Conservation (phyloP, 2,888 invertebrate species). For the Eupithecia abbreviata region DNA sequence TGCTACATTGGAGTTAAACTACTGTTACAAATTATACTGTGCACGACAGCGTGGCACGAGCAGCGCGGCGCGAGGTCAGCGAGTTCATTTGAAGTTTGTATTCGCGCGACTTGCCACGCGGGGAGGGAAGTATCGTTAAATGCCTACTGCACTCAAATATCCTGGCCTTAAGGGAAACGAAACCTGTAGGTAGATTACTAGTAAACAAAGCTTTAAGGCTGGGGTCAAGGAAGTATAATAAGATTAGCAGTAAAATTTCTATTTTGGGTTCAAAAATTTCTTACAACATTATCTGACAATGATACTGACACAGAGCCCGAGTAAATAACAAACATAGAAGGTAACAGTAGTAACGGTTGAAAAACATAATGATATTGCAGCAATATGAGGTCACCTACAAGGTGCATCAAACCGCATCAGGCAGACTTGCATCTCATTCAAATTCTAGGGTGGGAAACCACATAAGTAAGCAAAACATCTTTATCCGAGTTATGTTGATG, state of each 20-base stretch:
- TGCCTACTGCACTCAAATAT: too few relatives aligned
- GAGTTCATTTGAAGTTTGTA: too few relatives aligned
- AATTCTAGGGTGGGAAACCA: slow-evolving; percentile 41
- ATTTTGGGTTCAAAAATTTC: background rate
- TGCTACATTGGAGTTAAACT: too few relatives aligned
- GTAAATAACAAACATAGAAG: slow-evolving; percentile 21
- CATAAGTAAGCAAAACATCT: slow-evolving; percentile 30
- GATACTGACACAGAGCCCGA: slow-evolving; percentile 16
- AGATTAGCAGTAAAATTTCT: slow-evolving; percentile 10
- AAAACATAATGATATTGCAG: slow-evolving; percentile 19
- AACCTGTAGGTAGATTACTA: slow-evolving; percentile 41
- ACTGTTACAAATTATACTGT: too few relatives aligned
- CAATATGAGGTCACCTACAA: slow-evolving; percentile 31
- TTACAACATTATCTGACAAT: background rate
- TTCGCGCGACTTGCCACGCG: too few relatives aligned
- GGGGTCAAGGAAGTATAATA: slow-evolving; percentile 22
- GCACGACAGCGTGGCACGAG: too few relatives aligned
- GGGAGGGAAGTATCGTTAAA: too few relatives aligned
- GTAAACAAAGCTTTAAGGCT: slow-evolving; percentile 39
- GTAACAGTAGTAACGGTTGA: slow-evolving; percentile 19
- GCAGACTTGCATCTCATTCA: slow-evolving; percentile 8
- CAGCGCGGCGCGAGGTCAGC: too few relatives aligned
- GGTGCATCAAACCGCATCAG: slow-evolving; percentile 41
- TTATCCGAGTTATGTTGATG: background rate
- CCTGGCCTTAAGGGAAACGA: slow-evolving; percentile 46